Evolutionary conservation across 2,888 invertebrate genomes (phyloP), one percentile per base, ranked within the genome.

Genomic region (Bombylius discolor): DNA sequence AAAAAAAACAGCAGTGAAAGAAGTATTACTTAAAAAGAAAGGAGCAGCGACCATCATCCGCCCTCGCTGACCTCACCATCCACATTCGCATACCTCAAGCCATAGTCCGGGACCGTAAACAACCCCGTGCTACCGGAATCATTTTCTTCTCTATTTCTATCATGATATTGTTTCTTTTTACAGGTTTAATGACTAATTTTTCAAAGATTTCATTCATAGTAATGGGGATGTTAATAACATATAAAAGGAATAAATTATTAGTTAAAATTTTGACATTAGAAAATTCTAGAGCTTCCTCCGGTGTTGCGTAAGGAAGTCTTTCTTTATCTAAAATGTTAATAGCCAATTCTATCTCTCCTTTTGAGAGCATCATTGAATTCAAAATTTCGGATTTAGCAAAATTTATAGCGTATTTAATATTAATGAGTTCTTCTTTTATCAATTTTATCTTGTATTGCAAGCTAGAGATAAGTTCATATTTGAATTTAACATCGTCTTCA

Each of bases 201-300:
- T 58, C 56, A 59, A 57, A 61, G 48, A 46, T 53, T 55, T 61
- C 51, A 45, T 50, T 46, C 9, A 54, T 59, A 51, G 56, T 58
- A 32, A 56, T 56, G 46, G 60, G 59, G 49, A 62, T 60, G 53
- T 59, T 56, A 47, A 62, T 47, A 52, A 63, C 57, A 52, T 61
- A 62, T 32, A 62, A 53, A 47, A 62, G 49, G 39, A 53, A 44
- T 14, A 49, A 39, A 36, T 57, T 51, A 52, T 60, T 58, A 14
- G 58, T 58, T n/a, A 59, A 57, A 33, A 63, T 58, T 59, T 59
- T 61, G 11, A 61, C 52, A 45, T 62, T 57, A 9, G 58, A 52
- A 55, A 62, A 62, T 55, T 63, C 60, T 39, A 63, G 50, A 14
- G 60, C 59, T 50, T 64, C 61, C 47, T 62, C 61, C 50, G 58